phyloP scores from a whole-genome alignment of 1,140 invertebrate genomes.

The Caenorhabditis latens region DNA sequence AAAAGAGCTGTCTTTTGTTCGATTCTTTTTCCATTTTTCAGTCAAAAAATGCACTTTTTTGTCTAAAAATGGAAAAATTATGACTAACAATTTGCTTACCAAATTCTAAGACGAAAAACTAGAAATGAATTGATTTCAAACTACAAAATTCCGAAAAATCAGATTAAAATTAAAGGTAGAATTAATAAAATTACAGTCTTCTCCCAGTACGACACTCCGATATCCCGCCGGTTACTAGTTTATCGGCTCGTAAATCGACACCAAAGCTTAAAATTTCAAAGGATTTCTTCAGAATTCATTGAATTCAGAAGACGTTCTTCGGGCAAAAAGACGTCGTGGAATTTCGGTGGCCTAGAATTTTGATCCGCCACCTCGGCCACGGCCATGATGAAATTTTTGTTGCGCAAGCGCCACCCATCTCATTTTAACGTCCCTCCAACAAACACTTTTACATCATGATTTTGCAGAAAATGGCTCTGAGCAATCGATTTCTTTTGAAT shows the following conservation, averaged over 20 bases:
- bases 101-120: too few relatives aligned
- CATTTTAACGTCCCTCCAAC: background rate
- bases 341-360: background rate
- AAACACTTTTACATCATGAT: background rate
- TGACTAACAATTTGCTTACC: too few relatives aligned
- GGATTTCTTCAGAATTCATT: too few relatives aligned
- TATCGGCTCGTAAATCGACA: slow-evolving; percentile 4
- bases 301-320: too few relatives aligned
- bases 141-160: background rate
- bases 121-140: too few relatives aligned
- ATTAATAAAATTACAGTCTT: too few relatives aligned
- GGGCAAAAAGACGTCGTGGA: slow-evolving; percentile 15
- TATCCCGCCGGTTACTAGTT: background rate
- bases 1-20: too few relatives aligned
- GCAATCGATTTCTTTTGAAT: background rate
- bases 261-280: background rate
- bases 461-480: slow-evolving; percentile 41
- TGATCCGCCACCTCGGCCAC: background rate
- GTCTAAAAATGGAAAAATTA: too few relatives aligned
- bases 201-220: slow-evolving; percentile 4
- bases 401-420: background rate
- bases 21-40: too few relatives aligned
- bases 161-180: too few relatives aligned
- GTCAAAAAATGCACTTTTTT: too few relatives aligned
- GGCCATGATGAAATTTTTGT: slow-evolving; percentile 14